These are phyloP conservation scores for Arenaria interpres DNA, from an alignment of 2,113 vertebrate genomes.

Conservation along the genomic window DNA sequence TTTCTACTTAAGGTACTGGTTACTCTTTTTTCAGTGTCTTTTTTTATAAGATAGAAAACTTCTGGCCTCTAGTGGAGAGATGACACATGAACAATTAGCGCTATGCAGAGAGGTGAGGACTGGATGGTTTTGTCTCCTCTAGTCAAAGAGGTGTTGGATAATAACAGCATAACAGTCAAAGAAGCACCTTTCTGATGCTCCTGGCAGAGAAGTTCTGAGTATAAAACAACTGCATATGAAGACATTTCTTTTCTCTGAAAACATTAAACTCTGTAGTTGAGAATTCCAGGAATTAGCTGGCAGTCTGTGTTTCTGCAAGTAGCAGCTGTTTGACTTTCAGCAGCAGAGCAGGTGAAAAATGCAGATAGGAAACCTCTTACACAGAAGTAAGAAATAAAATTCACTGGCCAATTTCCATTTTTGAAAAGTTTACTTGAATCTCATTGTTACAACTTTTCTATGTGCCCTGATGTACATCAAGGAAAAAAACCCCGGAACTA, in stretches of 20 bases:
- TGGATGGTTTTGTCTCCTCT: neutral
- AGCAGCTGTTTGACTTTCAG: neutral
- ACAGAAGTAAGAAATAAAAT: neutral
- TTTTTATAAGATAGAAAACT: neutral
- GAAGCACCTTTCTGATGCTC: neutral
- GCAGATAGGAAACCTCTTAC: neutral
- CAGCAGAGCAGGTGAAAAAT: neutral
- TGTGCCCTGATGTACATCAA: neutral
- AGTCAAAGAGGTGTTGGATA: neutral
- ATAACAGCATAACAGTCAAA: neutral
- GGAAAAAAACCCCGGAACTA: neutral
- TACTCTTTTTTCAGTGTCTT: neutral
- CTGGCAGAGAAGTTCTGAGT: neutral
- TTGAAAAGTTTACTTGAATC: neutral
- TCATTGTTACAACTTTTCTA: neutral
- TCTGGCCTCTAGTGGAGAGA: conserved; percentile 27
- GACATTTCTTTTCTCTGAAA: neutral
- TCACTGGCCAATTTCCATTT: neutral
- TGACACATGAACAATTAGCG: neutral
- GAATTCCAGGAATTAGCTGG: neutral
- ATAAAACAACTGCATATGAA: neutral
- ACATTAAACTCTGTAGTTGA: neutral
- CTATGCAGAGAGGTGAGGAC: neutral
- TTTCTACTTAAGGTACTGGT: neutral
- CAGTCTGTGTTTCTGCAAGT: neutral